Percentiles rank a stretch among this genome's conserved stretches.
phyloP scores from a whole-genome alignment of 1,140 invertebrate species.

The Drosophila aff. region DNA sequence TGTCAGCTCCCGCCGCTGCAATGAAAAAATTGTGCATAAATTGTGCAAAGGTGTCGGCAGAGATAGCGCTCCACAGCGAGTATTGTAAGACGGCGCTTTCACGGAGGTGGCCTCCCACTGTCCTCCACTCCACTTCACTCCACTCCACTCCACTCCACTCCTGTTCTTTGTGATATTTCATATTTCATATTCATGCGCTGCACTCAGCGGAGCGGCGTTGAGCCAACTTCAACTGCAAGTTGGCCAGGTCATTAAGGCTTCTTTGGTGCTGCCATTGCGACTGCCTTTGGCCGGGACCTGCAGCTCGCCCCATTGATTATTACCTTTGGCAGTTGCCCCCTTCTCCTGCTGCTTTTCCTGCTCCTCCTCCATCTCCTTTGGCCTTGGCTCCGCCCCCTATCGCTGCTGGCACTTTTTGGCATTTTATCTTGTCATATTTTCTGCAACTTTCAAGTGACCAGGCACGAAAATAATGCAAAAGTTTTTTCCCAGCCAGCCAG shows the following conservation, averaged over 20 bases:
- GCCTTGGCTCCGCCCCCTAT: constrained; percentile 17
- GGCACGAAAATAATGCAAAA: constrained; percentile 66
- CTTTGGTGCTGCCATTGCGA: constrained; percentile 19
- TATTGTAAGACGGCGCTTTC: constrained; percentile 34
- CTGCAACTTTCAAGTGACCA: constrained; percentile 60
- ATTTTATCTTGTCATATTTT: constrained; percentile 76
- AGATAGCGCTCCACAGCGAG: constrained; percentile 55
- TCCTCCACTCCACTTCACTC: neutral
- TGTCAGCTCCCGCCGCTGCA: constrained; percentile 36
- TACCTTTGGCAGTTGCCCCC: constrained; percentile 38
- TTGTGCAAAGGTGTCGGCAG: constrained; percentile 75
- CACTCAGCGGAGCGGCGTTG: constrained; percentile 52
- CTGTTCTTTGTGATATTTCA: constrained; percentile 64
- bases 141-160: constrained; percentile 1
- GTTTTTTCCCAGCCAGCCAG: constrained; percentile 52
- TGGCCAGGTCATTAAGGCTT: constrained; percentile 72
- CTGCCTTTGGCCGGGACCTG: constrained; percentile 22
- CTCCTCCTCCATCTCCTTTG: neutral
- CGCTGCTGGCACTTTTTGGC: constrained; percentile 48
- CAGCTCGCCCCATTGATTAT: constrained; percentile 58
- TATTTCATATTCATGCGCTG: constrained; percentile 72
- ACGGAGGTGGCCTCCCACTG: constrained; percentile 4
- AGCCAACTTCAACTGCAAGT: constrained; percentile 68
- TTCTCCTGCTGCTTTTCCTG: neutral
- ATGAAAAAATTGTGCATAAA: constrained; percentile 69